phyloP scores from a whole-genome alignment of 1,140 invertebrate species.

The Aphelinus atriplicis region DNA sequence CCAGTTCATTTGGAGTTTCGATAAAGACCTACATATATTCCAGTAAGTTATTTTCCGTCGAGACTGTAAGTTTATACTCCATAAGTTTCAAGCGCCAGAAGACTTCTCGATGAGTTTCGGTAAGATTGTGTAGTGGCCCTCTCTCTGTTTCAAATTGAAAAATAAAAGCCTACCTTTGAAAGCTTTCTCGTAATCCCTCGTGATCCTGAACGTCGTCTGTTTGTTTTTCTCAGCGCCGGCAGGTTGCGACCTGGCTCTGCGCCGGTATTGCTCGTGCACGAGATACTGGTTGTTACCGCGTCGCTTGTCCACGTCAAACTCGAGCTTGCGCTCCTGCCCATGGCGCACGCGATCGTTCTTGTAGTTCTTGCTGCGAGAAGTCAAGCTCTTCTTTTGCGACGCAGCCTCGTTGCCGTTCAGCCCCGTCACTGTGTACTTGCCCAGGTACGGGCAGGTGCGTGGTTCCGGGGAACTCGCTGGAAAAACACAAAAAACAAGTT shows the following conservation, averaged over 20 bases:
- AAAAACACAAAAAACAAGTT: slow-evolving; percentile 38
- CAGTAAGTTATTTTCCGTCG: too few species aligned
- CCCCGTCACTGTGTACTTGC: slow-evolving; percentile 74
- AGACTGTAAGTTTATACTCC: too few species aligned
- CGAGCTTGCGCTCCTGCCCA: slow-evolving; percentile 55
- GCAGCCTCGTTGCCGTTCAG: slow-evolving; percentile 57
- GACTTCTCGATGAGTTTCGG: too few species aligned
- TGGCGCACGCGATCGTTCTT: slow-evolving; percentile 55
- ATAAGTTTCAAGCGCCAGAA: too few species aligned
- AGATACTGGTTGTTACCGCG: slow-evolving; percentile 61
- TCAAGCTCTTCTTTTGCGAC: slow-evolving; percentile 41
- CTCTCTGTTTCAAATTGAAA: too few species aligned
- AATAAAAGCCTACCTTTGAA: too few species aligned
- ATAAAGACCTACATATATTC: too few species aligned
- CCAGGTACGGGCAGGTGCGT: slow-evolving; percentile 75
- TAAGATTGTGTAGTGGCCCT: too few species aligned
- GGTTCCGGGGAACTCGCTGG: slow-evolving; percentile 73
- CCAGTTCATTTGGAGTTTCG: too few species aligned
- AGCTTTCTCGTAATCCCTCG: not conserved
- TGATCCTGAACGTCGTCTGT: slow-evolving; percentile 5
- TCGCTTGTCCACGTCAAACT: slow-evolving; percentile 58
- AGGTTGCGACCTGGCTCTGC: slow-evolving; percentile 46
- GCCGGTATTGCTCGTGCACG: slow-evolving; percentile 51
- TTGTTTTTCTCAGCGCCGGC: slow-evolving; percentile 8
- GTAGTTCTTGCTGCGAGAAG: slow-evolving; percentile 50